These are phyloP conservation scores for Diadromus collaris DNA, from an alignment of 2,888 invertebrate genomes.

Conservation along the genomic window DNA sequence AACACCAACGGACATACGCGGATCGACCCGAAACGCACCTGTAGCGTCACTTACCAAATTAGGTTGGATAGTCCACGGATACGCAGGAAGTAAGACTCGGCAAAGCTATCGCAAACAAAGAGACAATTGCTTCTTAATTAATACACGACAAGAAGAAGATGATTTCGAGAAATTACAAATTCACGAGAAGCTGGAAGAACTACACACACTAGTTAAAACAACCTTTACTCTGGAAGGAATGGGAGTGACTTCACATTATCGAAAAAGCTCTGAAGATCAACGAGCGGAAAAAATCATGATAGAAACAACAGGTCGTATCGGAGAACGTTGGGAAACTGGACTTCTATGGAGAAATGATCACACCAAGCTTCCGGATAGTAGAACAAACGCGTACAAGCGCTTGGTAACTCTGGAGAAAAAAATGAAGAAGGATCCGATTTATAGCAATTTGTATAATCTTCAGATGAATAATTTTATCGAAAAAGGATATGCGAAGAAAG, in stretches of 20 bases:
- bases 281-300: conserved; percentile 15
- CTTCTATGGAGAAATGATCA: conserved; percentile 32
- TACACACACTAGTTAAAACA: conserved; percentile 2
- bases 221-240: conserved; percentile 32
- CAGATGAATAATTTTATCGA: conserved; percentile 49
- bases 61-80: conserved; percentile 42
- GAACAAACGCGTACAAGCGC: conserved; percentile 43
- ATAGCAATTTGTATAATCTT: conserved; percentile 45
- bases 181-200: not conserved
- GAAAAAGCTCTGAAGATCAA: conserved; percentile 14
- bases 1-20: conserved; percentile 4
- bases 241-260: not conserved
- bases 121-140: not conserved
- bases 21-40: not conserved
- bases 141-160: not conserved
- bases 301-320: conserved; percentile 29
- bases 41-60: conserved; percentile 9
- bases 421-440: conserved; percentile 51
- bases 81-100: not conserved
- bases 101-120: not conserved
- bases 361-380: conserved; percentile 24
- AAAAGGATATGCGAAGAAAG: conserved; percentile 45
- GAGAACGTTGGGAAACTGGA: conserved; percentile 35
- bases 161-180: not conserved
- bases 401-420: conserved; percentile 51